phyloP scores from a whole-genome alignment of 2,888 invertebrate genomes.

The Acheta domesticus region DNA sequence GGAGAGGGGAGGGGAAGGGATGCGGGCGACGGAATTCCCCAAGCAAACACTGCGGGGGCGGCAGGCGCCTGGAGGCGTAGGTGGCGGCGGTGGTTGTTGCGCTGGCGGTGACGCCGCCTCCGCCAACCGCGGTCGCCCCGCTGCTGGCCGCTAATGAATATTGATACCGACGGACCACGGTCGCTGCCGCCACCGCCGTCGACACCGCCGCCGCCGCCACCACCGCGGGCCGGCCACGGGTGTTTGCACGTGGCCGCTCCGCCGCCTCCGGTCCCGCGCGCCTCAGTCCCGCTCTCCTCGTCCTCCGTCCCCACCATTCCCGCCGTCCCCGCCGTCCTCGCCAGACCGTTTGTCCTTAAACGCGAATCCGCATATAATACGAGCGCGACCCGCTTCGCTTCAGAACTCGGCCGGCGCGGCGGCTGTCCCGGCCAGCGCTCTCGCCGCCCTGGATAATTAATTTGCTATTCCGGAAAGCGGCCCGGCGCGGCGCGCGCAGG shows the following conservation, averaged over 20 bases:
- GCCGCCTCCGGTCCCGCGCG: neutral
- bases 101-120: too few relatives aligned
- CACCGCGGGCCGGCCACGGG: neutral
- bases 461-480: slow-evolving; percentile 1
- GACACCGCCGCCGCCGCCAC: neutral
- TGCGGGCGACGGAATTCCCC: too few relatives aligned
- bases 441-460: slow-evolving; percentile 6
- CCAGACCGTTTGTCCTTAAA: neutral
- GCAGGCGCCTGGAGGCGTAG: too few relatives aligned
- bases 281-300: too few relatives aligned
- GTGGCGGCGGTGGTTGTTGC: too few relatives aligned
- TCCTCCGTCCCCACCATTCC: too few relatives aligned
- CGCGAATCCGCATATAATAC: slow-evolving; percentile 4
- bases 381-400: too few relatives aligned
- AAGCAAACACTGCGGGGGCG: too few relatives aligned
- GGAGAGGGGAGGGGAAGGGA: too few relatives aligned
- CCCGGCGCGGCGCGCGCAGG: neutral
- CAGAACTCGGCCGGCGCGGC: too few relatives aligned
- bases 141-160: slow-evolving; percentile 3
- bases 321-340: too few relatives aligned
- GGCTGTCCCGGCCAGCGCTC: neutral
- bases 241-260: neutral
- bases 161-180: neutral
- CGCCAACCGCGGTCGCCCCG: neutral
- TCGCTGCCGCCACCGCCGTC: neutral